Percentiles rank a stretch among this genome's conserved stretches.
phyloP scores from a whole-genome alignment of 2,888 invertebrate species.

The Pheosia gnoma region DNA sequence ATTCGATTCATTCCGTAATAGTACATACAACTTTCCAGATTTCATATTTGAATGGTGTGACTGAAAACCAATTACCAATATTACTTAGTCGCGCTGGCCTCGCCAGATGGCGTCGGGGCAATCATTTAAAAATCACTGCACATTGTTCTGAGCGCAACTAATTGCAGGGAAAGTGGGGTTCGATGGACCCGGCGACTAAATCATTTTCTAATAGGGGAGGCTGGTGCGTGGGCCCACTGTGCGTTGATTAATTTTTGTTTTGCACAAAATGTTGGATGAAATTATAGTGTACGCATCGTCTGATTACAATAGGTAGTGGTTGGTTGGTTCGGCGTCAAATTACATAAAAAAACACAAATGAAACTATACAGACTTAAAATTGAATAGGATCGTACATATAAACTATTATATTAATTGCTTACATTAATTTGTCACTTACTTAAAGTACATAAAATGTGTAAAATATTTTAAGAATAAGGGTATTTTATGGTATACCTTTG shows the following conservation, averaged over 20 bases:
- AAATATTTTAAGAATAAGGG: too few relatives aligned
- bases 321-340: neutral
- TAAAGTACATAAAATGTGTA: too few relatives aligned
- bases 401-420: too few relatives aligned
- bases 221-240: conserved; percentile 32
- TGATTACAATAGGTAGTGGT: neutral
- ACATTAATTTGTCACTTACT: too few relatives aligned
- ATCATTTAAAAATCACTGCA: conserved; percentile 84
- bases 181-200: conserved; percentile 70
- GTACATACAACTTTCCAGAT: conserved; percentile 9
- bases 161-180: conserved; percentile 83
- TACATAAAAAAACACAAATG: neutral
- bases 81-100: conserved; percentile 63
- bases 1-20: neutral
- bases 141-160: conserved; percentile 82
- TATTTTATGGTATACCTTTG: too few relatives aligned
- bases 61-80: conserved; percentile 74
- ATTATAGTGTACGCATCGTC: conserved; percentile 11
- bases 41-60: conserved; percentile 37
- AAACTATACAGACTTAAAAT: neutral
- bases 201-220: conserved; percentile 76
- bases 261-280: conserved; percentile 20
- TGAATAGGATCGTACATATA: neutral
- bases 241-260: conserved; percentile 48
- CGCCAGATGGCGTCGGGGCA: conserved; percentile 77